Conservation (phyloP, 2,888 invertebrate genomes). For the Tetrapedia diversipes region DNA sequence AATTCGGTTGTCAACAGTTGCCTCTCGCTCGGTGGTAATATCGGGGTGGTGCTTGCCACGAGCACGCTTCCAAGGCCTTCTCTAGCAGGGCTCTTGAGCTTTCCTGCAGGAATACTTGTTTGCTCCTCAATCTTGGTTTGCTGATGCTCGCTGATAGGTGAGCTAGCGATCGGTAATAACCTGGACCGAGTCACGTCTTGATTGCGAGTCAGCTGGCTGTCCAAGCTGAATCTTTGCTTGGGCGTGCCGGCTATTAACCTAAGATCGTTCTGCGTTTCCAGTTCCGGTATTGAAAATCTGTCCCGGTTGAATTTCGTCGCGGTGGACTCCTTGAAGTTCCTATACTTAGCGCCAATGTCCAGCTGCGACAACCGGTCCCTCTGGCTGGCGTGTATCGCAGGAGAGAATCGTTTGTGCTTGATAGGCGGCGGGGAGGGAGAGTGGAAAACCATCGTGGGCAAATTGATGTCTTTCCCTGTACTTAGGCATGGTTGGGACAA, state of each 20-base stretch:
- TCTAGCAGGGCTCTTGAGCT: conserved; percentile 55
- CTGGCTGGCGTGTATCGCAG: conserved; percentile 69
- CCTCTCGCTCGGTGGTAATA: conserved; percentile 73
- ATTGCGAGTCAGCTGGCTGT: conserved; percentile 76
- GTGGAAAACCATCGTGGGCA: conserved; percentile 55
- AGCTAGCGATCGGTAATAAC: conserved; percentile 78
- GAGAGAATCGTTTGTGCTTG: conserved; percentile 75
- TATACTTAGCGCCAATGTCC: conserved; percentile 76
- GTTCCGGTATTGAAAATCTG: conserved; percentile 78
- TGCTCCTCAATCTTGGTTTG: conserved; percentile 59
- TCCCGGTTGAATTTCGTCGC: conserved; percentile 77
- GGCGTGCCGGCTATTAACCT: conserved; percentile 78
- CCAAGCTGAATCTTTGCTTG: conserved; percentile 78
- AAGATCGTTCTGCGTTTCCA: conserved; percentile 79
- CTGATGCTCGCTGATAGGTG: conserved; percentile 76
- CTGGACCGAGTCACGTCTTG: conserved; percentile 74
- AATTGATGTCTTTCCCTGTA: conserved; percentile 50
- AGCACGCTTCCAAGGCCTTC: conserved; percentile 76
- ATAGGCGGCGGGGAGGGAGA: conserved; percentile 65
- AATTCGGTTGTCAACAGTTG: conserved; percentile 61
- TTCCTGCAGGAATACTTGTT: conserved; percentile 5
- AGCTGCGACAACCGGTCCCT: conserved; percentile 76
- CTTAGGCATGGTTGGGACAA: conserved; percentile 78
- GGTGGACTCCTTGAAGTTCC: conserved; percentile 65
- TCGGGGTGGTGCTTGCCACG: conserved; percentile 76